phyloP scores from a whole-genome alignment of 2,113 vertebrate species.

The Calyptommatus sinebrachiatus region DNA sequence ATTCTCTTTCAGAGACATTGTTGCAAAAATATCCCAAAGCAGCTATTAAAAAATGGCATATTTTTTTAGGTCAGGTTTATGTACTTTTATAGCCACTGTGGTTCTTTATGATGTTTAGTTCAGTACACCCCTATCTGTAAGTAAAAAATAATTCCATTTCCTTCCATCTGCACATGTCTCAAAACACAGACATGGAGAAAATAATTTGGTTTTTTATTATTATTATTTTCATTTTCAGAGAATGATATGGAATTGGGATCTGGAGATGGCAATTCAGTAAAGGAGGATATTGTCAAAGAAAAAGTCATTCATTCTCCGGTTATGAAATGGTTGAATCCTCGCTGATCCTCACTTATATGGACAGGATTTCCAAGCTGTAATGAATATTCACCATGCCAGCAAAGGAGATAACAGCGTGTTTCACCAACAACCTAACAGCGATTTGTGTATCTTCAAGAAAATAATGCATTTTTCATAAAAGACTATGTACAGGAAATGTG shows the following conservation, averaged over 20 bases:
- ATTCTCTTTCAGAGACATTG: neutral
- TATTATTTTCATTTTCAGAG: constrained; percentile 63
- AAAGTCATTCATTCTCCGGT: constrained; percentile 64
- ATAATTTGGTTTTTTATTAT: neutral
- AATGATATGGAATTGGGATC: constrained; percentile 86
- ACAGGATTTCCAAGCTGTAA: constrained; percentile 41
- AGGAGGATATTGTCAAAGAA: constrained; percentile 72
- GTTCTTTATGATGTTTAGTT: too few species aligned
- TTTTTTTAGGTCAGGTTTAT: too few species aligned
- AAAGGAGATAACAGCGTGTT: constrained; percentile 55
- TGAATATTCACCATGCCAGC: constrained; percentile 51
- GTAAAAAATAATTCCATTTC: neutral
- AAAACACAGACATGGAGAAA: neutral
- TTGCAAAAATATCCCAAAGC: too few species aligned
- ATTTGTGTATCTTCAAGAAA: constrained; percentile 50
- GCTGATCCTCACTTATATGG: constrained; percentile 74
- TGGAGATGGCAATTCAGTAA: constrained; percentile 80
- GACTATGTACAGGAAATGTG: constrained; percentile 61
- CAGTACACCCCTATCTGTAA: too few species aligned
- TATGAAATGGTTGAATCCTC: constrained; percentile 85
- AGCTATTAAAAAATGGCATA: too few species aligned
- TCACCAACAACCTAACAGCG: constrained; percentile 42
- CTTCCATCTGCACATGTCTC: neutral
- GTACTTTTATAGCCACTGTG: too few species aligned
- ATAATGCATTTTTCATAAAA: constrained; percentile 59